Conservation (phyloP, 2,888 invertebrate species). For the Gasteruption jaculator region DNA sequence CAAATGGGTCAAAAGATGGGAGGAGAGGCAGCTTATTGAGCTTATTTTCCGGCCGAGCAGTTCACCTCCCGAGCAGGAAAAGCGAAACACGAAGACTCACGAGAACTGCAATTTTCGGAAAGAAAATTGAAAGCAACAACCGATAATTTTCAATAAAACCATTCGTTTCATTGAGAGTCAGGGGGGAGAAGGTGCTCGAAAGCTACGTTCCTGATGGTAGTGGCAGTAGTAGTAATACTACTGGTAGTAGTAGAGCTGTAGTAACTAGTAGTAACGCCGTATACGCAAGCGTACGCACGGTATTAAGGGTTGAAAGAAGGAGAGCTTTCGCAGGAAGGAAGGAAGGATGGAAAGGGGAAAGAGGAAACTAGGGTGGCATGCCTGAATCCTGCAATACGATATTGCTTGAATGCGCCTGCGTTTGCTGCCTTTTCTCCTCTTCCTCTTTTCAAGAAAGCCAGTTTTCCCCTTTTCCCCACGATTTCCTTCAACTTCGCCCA, state of each 20-base stretch:
- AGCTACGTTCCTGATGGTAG: constrained; percentile 20
- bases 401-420: constrained; percentile 32
- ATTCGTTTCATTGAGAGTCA: background rate
- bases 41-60: background rate
- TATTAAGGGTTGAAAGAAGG: constrained; percentile 22
- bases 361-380: constrained; percentile 16
- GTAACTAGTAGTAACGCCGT: constrained; percentile 37
- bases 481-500: no score
- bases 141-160: no score
- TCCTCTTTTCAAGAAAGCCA: background rate
- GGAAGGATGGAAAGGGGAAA: constrained; percentile 6
- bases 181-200: constrained; percentile 15
- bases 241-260: constrained; percentile 33
- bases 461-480: constrained; percentile 1
- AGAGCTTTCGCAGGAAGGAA: constrained; percentile 11
- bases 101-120: constrained; percentile 4
- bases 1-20: no score
- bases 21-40: background rate
- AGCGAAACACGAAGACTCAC: constrained; percentile 2
- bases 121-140: background rate
- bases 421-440: constrained; percentile 13
- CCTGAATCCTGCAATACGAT: constrained; percentile 30
- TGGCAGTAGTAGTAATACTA: constrained; percentile 31
- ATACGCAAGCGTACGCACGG: constrained; percentile 43
- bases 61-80: background rate